Conservation (phyloP, 2,113 vertebrate genomes). For the Rissa tridactyla region DNA sequence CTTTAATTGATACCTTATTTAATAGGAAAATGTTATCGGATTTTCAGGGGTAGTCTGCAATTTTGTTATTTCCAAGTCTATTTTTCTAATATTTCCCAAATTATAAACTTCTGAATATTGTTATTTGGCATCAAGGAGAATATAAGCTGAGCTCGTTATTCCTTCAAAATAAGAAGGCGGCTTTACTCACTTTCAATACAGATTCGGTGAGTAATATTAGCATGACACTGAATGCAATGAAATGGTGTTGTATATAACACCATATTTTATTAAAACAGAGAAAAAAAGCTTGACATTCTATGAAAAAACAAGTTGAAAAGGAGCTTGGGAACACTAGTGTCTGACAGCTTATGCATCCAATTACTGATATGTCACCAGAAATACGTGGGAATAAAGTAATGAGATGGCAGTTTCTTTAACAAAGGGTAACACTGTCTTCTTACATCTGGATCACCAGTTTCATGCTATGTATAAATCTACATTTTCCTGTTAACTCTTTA, state of each 20-base stretch:
- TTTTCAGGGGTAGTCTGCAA: neutral
- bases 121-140: neutral
- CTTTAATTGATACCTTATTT: neutral
- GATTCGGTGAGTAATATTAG: neutral
- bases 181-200: neutral
- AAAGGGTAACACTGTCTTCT: conserved; percentile 65
- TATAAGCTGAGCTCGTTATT: neutral
- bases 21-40: neutral
- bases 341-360: conserved; percentile 67
- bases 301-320: conserved; percentile 48
- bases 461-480: neutral
- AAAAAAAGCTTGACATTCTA: neutral
- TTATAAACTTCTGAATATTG: neutral
- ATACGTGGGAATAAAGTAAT: conserved; percentile 33
- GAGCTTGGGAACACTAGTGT: conserved; percentile 18
- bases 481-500: conserved; percentile 48
- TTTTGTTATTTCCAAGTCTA: neutral
- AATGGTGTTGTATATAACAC: neutral
- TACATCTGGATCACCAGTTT: conserved; percentile 55
- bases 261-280: conserved; percentile 20
- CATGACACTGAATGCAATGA: neutral
- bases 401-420: conserved; percentile 65
- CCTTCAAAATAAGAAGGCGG: neutral
- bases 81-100: neutral
- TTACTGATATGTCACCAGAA: conserved; percentile 69